Evolutionary conservation across 2,113 vertebrate genomes (phyloP).

Genomic region (Mormyrus iriodes): DNA sequence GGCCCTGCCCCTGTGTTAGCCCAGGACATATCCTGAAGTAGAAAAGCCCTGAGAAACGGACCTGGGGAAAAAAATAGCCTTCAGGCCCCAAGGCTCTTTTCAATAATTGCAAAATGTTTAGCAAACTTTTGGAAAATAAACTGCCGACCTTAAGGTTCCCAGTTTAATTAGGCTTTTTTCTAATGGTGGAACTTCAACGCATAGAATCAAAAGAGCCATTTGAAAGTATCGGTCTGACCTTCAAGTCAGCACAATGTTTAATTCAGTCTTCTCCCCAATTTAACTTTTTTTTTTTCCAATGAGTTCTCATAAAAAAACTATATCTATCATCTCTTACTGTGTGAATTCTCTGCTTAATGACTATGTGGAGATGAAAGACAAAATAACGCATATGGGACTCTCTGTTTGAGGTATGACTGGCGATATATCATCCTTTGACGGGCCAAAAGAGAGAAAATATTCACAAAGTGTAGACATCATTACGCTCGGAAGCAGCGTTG

Average conservation of each 20-base stretch:
- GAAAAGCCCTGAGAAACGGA: not conserved
- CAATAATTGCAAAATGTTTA: not conserved
- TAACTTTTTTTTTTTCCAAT: not conserved
- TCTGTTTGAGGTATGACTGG: not conserved
- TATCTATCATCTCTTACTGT: not conserved
- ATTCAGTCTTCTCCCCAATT: slow-evolving; percentile 9
- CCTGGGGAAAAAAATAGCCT: not conserved
- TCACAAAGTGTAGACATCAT: not conserved
- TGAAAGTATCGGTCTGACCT: not conserved
- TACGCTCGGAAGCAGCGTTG: not conserved
- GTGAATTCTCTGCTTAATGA: not conserved
- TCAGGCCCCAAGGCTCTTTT: not conserved
- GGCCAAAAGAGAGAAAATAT: not conserved
- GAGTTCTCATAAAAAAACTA: not conserved
- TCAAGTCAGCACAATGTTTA: not conserved
- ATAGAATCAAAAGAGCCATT: not conserved
- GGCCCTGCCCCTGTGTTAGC: not conserved
- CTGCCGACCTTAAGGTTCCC: not conserved
- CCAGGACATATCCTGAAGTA: not conserved
- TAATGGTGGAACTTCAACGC: not conserved
- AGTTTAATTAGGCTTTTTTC: not conserved
- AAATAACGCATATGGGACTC: not conserved
- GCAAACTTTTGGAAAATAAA: slow-evolving; percentile 4
- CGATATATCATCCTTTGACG: not conserved
- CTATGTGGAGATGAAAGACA: not conserved